phyloP scores from a whole-genome alignment of 2,888 invertebrate genomes.

The Pachycephus smyrnensis region DNA sequence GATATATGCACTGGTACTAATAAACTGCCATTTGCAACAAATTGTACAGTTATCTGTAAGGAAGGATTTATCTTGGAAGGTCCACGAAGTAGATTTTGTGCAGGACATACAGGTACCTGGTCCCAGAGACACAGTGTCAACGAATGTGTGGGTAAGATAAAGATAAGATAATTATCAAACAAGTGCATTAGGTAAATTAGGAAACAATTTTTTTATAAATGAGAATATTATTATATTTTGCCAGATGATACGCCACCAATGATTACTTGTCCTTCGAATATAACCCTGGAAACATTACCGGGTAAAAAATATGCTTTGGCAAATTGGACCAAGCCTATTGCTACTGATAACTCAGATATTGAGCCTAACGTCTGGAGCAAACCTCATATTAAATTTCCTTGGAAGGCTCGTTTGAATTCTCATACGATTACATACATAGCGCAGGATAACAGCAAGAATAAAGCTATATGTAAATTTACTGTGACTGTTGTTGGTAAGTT shows the following conservation, averaged over 20 bases:
- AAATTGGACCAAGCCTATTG: slow-evolving; percentile 67
- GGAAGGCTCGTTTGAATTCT: slow-evolving; percentile 72
- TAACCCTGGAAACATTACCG: slow-evolving; percentile 65
- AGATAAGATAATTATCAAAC: neutral
- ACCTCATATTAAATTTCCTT: slow-evolving; percentile 71
- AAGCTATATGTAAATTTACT: slow-evolving; percentile 72
- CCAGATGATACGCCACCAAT: slow-evolving; percentile 72
- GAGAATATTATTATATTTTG: slow-evolving; percentile 20
- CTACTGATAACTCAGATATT: slow-evolving; percentile 72
- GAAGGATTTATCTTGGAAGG: slow-evolving; percentile 73
- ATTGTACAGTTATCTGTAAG: slow-evolving; percentile 72
- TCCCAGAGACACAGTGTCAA: slow-evolving; percentile 66
- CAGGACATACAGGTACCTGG: slow-evolving; percentile 71
- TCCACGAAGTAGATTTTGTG: slow-evolving; percentile 69
- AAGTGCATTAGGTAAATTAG: neutral
- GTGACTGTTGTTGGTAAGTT: slow-evolving; percentile 70
- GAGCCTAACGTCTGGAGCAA: slow-evolving; percentile 71
- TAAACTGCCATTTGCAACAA: slow-evolving; percentile 72
- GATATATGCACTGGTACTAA: slow-evolving; percentile 68
- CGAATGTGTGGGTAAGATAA: slow-evolving; percentile 68
- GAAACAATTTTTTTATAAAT: neutral
- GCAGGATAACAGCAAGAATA: slow-evolving; percentile 73
- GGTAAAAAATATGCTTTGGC: slow-evolving; percentile 70
- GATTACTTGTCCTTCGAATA: slow-evolving; percentile 71
- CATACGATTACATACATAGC: slow-evolving; percentile 74